Conservation (phyloP, 1,140 invertebrate genomes). For the Chrysopa pallens region DNA sequence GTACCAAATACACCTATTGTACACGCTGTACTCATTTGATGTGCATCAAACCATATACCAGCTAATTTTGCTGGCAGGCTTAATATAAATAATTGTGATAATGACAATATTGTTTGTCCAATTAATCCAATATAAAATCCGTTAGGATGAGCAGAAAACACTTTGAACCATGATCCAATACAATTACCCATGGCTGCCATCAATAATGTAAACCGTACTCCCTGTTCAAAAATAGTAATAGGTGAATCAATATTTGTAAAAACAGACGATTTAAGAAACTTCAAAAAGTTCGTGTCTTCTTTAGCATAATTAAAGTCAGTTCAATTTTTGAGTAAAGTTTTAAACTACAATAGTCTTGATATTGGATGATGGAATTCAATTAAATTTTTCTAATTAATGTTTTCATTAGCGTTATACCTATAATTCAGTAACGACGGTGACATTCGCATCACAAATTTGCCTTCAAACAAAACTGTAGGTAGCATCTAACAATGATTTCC, state of each 20-base stretch:
- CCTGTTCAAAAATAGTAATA: conserved; percentile 6
- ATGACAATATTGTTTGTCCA: conserved; percentile 45
- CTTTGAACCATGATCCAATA: conserved; percentile 54
- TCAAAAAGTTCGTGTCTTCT: too few relatives aligned
- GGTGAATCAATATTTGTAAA: neutral
- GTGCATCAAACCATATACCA: conserved; percentile 29
- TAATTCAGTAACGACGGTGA: too few relatives aligned
- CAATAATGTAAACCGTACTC: conserved; percentile 15
- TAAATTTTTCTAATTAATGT: too few relatives aligned
- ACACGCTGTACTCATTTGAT: conserved; percentile 34
- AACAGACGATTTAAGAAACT: too few relatives aligned
- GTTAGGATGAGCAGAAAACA: conserved; percentile 31
- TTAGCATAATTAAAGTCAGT: too few relatives aligned
- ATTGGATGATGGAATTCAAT: too few relatives aligned
- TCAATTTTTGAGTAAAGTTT: too few relatives aligned
- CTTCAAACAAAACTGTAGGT: too few relatives aligned
- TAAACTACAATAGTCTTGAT: too few relatives aligned
- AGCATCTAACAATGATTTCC: too few relatives aligned
- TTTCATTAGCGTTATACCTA: too few relatives aligned
- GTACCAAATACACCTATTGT: neutral
- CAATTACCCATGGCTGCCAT: conserved; percentile 19
- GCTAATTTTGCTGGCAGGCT: conserved; percentile 49
- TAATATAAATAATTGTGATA: conserved; percentile 44
- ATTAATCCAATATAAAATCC: conserved; percentile 40
- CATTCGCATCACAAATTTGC: too few relatives aligned